These are phyloP conservation scores for Amblyopsis rosae DNA, from an alignment of 2,113 vertebrate species.

Conservation along the genomic window DNA sequence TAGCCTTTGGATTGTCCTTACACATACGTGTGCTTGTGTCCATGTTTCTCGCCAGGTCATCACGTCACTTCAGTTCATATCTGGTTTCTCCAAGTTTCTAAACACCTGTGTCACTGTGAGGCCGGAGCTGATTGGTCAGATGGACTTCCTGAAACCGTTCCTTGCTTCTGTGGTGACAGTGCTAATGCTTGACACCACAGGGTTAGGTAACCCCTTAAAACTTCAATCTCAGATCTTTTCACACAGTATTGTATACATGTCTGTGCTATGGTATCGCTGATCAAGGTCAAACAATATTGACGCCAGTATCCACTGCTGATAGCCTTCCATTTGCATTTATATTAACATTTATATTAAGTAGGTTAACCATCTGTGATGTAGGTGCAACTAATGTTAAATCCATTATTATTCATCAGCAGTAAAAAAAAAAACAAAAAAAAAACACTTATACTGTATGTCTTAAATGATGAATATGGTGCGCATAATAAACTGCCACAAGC, in stretches of 20 bases:
- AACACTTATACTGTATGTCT: too few relatives aligned
- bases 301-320: too few relatives aligned
- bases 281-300: too few relatives aligned
- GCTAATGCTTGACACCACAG: constrained; percentile 74
- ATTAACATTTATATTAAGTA: too few relatives aligned
- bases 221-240: neutral
- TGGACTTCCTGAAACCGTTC: constrained; percentile 80
- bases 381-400: too few relatives aligned
- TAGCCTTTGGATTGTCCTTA: neutral
- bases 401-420: too few relatives aligned
- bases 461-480: too few relatives aligned
- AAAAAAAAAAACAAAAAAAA: too few relatives aligned
- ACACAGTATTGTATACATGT: neutral
- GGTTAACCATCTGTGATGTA: too few relatives aligned
- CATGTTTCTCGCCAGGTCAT: constrained; percentile 69
- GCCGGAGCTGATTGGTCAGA: constrained; percentile 73
- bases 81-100: constrained; percentile 82
- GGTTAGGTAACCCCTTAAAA: constrained; percentile 59
- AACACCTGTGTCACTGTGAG: constrained; percentile 79
- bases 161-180: constrained; percentile 72
- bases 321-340: too few relatives aligned
- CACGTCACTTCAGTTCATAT: constrained; percentile 81
- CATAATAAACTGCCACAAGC: too few relatives aligned
- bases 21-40: neutral
- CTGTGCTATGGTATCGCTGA: too few relatives aligned